Conservation (phyloP, 2,888 invertebrate species). For the Apamea monoglypha region DNA sequence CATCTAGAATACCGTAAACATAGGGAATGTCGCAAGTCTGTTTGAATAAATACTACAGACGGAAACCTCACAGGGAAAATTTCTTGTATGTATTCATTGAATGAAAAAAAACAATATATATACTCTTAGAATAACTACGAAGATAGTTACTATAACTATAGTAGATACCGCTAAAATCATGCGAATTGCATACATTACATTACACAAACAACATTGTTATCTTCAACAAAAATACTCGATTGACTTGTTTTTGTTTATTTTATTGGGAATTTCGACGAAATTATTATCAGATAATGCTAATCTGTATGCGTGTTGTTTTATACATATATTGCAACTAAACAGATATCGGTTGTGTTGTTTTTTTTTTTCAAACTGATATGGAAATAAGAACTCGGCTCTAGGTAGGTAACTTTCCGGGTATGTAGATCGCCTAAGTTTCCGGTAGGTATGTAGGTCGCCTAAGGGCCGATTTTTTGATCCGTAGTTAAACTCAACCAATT, state of each 20-base stretch:
- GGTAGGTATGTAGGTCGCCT: no score
- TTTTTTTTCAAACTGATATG: slow-evolving; percentile 1
- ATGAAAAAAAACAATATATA: not conserved
- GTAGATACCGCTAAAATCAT: not conserved
- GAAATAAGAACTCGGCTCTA: not conserved
- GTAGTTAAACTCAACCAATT: no score
- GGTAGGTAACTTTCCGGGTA: not conserved
- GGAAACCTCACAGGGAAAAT: not conserved
- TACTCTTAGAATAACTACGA: slow-evolving; percentile 10
- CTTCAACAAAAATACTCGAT: slow-evolving; percentile 11
- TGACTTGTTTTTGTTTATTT: slow-evolving; percentile 34
- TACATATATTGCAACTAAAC: not conserved
- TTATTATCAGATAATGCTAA: slow-evolving; percentile 35
- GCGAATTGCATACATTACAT: slow-evolving; percentile 5
- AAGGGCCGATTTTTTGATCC: no score
- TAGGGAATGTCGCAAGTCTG: not conserved
- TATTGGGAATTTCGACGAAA: slow-evolving; percentile 2
- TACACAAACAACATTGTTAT: slow-evolving; percentile 33
- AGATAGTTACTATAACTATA: not conserved
- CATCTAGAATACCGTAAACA: slow-evolving; percentile 16
- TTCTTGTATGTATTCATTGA: not conserved
- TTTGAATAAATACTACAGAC: not conserved
- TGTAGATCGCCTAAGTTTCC: no score
- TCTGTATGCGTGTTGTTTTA: slow-evolving; percentile 22
- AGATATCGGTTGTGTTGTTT: not conserved